These are phyloP conservation scores for Trilocha varians DNA, from an alignment of 2,888 invertebrate species.

Conservation along the genomic window DNA sequence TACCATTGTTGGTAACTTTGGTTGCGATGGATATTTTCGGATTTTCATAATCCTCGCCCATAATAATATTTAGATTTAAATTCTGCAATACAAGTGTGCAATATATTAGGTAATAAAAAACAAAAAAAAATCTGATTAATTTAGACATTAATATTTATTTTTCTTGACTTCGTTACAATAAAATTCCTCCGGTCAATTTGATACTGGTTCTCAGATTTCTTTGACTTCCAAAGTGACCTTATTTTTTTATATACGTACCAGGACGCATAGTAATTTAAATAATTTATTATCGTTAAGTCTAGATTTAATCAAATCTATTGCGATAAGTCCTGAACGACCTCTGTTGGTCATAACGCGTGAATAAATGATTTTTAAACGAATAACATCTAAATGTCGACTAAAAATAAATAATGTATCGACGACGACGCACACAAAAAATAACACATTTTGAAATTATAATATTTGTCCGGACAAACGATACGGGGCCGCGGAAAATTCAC, in stretches of 20 bases:
- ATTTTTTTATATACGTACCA: neutral
- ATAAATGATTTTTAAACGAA: neutral
- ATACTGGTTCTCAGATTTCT: neutral
- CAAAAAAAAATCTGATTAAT: too few relatives aligned
- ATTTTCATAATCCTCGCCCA: too few relatives aligned
- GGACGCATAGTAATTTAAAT: neutral
- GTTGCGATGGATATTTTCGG: too few relatives aligned
- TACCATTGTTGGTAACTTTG: too few relatives aligned
- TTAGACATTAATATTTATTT: too few relatives aligned
- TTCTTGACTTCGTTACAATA: neutral
- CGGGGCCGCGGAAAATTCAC: neutral
- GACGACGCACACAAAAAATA: slow-evolving; percentile 34
- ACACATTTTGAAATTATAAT: slow-evolving; percentile 47
- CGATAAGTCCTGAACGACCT: neutral
- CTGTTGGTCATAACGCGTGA: neutral
- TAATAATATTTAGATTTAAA: too few relatives aligned
- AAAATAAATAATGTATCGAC: slow-evolving; percentile 6
- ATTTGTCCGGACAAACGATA: slow-evolving; percentile 3
- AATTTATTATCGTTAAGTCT: neutral
- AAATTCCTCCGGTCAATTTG: neutral
- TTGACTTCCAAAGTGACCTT: neutral
- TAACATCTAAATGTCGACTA: neutral
- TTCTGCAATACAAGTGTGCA: too few relatives aligned
- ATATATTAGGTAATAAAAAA: too few relatives aligned
- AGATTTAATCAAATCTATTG: neutral